These are phyloP conservation scores for Epizoanthus ramosus DNA, from an alignment of 92 coral and sea anemone species.

Conservation along the genomic window DNA sequence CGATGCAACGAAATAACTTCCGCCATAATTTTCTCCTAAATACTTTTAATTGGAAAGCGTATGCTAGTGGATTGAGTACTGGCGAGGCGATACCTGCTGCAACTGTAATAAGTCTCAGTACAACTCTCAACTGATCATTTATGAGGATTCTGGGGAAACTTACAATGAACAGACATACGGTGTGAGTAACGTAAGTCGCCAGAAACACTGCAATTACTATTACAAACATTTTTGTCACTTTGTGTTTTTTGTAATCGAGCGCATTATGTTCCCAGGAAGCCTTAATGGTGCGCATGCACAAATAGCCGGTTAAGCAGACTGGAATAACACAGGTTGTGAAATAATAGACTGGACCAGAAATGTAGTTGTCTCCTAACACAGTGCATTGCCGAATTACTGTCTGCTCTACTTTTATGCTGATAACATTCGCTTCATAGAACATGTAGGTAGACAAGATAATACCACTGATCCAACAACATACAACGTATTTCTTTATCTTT, in stretches of 20 bases:
- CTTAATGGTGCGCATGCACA: conserved; percentile 17
- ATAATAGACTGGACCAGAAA: not conserved
- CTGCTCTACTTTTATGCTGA: not conserved
- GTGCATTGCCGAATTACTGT: not conserved
- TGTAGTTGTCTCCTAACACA: not conserved
- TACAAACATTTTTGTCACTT: conserved; percentile 25
- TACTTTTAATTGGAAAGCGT: conserved; percentile 23
- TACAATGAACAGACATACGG: not conserved
- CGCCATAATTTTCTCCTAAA: conserved; percentile 27
- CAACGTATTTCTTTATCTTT: not conserved
- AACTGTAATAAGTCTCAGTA: not conserved
- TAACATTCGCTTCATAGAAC: not conserved
- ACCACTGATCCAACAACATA: conserved; percentile 16
- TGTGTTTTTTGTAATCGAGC: conserved; percentile 6
- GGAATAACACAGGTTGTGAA: conserved; percentile 2
- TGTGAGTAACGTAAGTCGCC: not conserved
- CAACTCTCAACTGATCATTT: not conserved
- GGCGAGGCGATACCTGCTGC: not conserved
- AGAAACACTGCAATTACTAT: conserved; percentile 1
- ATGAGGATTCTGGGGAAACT: not conserved
- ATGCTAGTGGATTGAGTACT: conserved; percentile 21
- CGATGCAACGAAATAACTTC: conserved; percentile 14
- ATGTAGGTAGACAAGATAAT: not conserved
- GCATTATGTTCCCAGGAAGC: conserved; percentile 9
- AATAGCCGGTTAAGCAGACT: not conserved